Evolutionary conservation across 64 coral and sea anemone species (phyloP), one percentile per base, ranked within the genome.

Genomic region (Stichodactyla helianthus): DNA sequence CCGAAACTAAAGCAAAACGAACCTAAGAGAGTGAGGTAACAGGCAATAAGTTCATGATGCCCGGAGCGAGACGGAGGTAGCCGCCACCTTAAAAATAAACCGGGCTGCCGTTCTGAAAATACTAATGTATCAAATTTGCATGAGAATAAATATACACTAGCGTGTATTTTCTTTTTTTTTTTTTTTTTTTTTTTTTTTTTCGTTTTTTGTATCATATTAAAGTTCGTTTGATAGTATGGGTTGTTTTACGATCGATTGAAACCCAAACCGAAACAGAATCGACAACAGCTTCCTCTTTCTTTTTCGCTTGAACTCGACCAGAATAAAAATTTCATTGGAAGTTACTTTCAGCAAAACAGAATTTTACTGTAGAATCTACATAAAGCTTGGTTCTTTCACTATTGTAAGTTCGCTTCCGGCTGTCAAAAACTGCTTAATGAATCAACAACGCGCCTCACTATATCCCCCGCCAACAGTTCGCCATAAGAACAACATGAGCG

Each of bases 341-440:
- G 68, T 74, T 17, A 50, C 50, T 81, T 81, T 81, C 78, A 81
- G 78, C 78, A 52, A 81, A 50, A 18, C 78, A 81, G 78, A 81
- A 54, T 52, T 81, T 81, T 8, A 12, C 52, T 7, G 50, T 54
- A 81, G 6, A 81, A 81, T 81, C 50, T 81, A 81, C 51, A 81
- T 54, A 81, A 54, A 81, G 78, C 78, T 81, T 7, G 20, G 18
- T 81, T 81, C 52, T 51, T 81, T 81, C 78, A 54, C 78, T 81
- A 81, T 53, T 81, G 78, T 81, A 54, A 16, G 11, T 5, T 28
- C 7, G 18, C 31, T 81, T 81, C 78, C 78, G 78, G 78, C 52
- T 53, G 78, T 81, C 78, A 81, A 81, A 20, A 4, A 22, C 16
- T 20, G 12, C 51, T 16, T 54, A 81, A 81, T 81, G 68, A 74